Evolutionary conservation across 2,888 invertebrate genomes (phyloP).

Genomic region (Philonicus albiceps): DNA sequence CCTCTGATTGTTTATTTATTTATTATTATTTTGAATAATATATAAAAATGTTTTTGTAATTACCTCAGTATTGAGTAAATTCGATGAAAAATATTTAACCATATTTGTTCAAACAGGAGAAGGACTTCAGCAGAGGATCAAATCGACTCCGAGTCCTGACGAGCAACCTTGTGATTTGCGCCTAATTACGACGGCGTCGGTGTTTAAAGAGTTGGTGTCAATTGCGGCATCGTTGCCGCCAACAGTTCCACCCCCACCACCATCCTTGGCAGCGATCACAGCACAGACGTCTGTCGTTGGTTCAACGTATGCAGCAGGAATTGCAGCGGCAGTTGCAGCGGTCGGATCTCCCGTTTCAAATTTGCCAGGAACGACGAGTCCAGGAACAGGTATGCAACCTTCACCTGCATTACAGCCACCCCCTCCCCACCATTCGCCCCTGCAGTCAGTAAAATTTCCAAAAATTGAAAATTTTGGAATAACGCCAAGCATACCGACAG

Average conservation of each 20-base stretch:
- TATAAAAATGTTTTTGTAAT: background rate
- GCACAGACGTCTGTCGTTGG: conserved; percentile 48
- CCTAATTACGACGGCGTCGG: conserved; percentile 53
- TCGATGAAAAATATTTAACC: background rate
- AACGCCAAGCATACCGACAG: conserved; percentile 32
- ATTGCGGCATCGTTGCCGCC: conserved; percentile 50
- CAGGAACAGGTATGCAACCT: conserved; percentile 42
- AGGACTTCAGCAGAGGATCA: conserved; percentile 44
- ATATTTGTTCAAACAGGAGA: conserved; percentile 46
- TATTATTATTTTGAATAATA: background rate
- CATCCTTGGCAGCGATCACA: conserved; percentile 48
- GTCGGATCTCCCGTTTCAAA: conserved; percentile 45
- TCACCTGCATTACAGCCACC: conserved; percentile 44
- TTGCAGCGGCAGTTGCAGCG: conserved; percentile 50
- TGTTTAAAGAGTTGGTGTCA: conserved; percentile 56
- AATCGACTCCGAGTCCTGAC: conserved; percentile 50
- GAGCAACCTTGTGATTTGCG: conserved; percentile 62
- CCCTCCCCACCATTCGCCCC: conserved; percentile 42
- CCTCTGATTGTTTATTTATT: background rate
- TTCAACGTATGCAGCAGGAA: conserved; percentile 30
- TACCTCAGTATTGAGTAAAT: background rate
- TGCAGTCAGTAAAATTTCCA: conserved; percentile 42
- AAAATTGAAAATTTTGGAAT: conserved; percentile 44
- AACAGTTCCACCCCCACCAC: conserved; percentile 45
- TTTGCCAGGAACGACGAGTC: conserved; percentile 38